Conservation (phyloP, 2,113 vertebrate genomes). For the Phrynocephalus versicolor region DNA sequence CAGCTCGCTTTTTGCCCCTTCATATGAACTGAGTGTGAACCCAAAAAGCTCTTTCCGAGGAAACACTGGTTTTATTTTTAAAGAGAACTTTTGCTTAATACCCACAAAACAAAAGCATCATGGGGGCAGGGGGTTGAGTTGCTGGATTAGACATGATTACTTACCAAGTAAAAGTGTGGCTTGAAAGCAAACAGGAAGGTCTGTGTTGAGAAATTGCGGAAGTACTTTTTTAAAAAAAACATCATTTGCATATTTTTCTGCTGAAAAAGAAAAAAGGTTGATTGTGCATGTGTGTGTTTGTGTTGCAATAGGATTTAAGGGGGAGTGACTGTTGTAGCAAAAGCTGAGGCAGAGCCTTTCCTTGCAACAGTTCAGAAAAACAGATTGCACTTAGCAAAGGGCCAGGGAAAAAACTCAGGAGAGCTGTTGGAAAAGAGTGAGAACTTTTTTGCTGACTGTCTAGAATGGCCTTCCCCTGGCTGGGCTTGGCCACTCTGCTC, state of each 20-base stretch:
- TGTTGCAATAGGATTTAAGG: conserved; percentile 67
- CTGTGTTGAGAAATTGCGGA: conserved; percentile 27
- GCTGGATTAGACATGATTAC: neutral
- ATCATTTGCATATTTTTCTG: conserved; percentile 41
- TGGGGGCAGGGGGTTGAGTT: neutral
- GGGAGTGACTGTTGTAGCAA: conserved; percentile 64
- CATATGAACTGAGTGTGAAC: neutral
- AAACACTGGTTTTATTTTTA: neutral
- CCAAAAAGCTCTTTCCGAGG: neutral
- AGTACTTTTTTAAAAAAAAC: conserved; percentile 7
- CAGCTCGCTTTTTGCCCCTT: too few relatives aligned
- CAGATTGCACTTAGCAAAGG: conserved; percentile 19
- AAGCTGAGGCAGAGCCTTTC: conserved; percentile 54
- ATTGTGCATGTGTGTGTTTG: conserved; percentile 41
- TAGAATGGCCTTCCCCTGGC: conserved; percentile 34
- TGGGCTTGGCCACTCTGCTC: conserved; percentile 47
- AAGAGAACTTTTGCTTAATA: neutral
- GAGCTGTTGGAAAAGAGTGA: neutral
- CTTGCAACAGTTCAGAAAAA: conserved; percentile 27
- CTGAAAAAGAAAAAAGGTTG: conserved; percentile 8
- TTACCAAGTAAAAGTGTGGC: neutral
- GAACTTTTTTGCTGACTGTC: conserved; percentile 8
- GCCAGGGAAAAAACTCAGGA: neutral
- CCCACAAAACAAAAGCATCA: neutral
- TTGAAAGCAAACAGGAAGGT: conserved; percentile 27